Evolutionary conservation across 2,888 invertebrate genomes (phyloP).

Genomic region (Brenthis ino): DNA sequence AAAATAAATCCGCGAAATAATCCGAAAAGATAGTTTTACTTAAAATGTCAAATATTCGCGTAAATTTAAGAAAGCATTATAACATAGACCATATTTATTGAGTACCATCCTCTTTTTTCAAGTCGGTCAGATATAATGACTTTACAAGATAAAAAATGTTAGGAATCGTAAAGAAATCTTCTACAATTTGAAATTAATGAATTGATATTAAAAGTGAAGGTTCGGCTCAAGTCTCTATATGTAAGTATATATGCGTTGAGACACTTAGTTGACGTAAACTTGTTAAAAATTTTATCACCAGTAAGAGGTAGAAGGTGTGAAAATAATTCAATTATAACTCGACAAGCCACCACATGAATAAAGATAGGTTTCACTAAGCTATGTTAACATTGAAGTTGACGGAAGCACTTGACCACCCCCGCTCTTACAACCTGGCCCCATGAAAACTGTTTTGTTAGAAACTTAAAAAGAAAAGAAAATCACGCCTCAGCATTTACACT

Average conservation of each 20-base stretch:
- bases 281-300: slow-evolving; percentile 12
- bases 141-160: too few species aligned
- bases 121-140: too few species aligned
- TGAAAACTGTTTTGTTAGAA: slow-evolving; percentile 37
- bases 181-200: not conserved
- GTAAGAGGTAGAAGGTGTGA: slow-evolving; percentile 34
- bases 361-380: slow-evolving; percentile 41
- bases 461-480: slow-evolving; percentile 38
- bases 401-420: slow-evolving; percentile 39
- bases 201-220: not conserved
- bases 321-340: slow-evolving; percentile 40
- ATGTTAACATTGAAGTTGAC: slow-evolving; percentile 39
- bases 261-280: slow-evolving; percentile 21
- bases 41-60: too few species aligned
- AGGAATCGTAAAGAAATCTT: too few species aligned
- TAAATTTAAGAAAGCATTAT: too few species aligned
- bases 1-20: too few species aligned
- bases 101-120: too few species aligned
- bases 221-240: not conserved
- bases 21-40: too few species aligned
- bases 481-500: slow-evolving; percentile 33
- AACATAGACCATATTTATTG: too few species aligned
- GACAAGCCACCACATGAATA: slow-evolving; percentile 37
- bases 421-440: slow-evolving; percentile 31
- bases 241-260: not conserved